Percentiles rank a stretch among this genome's conserved stretches.
Evolutionary conservation across 1,140 invertebrate genomes (phyloP).

Genomic region (Drosophila lowei): DNA sequence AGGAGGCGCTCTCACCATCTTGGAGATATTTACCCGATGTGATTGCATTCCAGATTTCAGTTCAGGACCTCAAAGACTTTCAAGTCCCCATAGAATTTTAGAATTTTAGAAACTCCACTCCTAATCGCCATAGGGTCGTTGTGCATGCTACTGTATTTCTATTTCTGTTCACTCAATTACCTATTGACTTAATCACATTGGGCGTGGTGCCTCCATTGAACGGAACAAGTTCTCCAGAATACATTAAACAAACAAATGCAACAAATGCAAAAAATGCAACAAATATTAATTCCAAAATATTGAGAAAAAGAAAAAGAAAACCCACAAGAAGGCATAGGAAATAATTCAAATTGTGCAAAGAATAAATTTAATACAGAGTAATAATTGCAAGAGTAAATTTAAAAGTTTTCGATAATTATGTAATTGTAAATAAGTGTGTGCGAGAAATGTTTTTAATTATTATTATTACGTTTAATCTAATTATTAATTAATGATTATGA

Average conservation of each 20-base stretch:
- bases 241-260: constrained; percentile 34
- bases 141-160: no score
- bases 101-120: not conserved
- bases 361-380: constrained; percentile 9
- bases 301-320: constrained; percentile 31
- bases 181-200: constrained; percentile 24
- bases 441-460: constrained; percentile 75
- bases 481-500: constrained; percentile 76
- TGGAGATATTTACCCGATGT: constrained; percentile 28
- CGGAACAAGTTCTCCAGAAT: constrained; percentile 31
- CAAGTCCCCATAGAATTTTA: constrained; percentile 11
- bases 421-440: constrained; percentile 66
- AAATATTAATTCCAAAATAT: constrained; percentile 72
- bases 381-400: constrained; percentile 48
- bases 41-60: constrained; percentile 56
- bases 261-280: constrained; percentile 53
- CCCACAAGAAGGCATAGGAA: constrained; percentile 47
- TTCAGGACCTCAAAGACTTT: constrained; percentile 19
- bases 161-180: constrained; percentile 26
- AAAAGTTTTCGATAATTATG: constrained; percentile 61
- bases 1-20: constrained; percentile 11
- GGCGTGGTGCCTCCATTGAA: constrained; percentile 11
- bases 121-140: not conserved
- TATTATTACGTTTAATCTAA: constrained; percentile 76
- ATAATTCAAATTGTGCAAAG: constrained; percentile 48